phyloP scores from a whole-genome alignment of 2,888 invertebrate genomes.

The Bimastos eiseni region DNA sequence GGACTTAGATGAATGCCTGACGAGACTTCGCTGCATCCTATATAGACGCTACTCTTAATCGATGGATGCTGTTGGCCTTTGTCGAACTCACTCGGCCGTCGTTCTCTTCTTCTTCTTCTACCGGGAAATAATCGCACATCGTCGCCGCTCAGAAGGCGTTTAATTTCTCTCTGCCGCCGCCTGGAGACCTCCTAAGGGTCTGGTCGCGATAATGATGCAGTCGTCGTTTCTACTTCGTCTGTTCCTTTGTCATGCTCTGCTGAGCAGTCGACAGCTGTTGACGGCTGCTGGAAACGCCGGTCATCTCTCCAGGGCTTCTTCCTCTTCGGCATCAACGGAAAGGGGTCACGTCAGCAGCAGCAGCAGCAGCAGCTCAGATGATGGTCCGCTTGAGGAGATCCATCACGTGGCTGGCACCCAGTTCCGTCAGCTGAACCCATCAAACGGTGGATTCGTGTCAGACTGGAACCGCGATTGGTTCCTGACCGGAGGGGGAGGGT shows the following conservation, averaged over 20 bases:
- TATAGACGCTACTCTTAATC: neutral
- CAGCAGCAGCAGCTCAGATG: neutral
- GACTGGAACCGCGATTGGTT: slow-evolving; percentile 18
- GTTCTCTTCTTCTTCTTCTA: too few relatives aligned
- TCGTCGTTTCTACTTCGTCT: neutral
- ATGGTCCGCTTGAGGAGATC: neutral
- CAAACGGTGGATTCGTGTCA: neutral
- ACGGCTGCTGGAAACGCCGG: neutral
- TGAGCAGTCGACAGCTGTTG: slow-evolving; percentile 8
- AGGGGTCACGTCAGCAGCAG: neutral
- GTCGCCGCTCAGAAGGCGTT: neutral
- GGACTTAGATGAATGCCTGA: neutral
- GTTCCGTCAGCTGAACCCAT: neutral
- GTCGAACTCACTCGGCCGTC: too few relatives aligned
- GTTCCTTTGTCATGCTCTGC: neutral
- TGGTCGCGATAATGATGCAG: neutral
- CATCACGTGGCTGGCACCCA: neutral
- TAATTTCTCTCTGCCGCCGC: neutral
- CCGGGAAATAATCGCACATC: neutral
- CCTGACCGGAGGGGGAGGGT: neutral
- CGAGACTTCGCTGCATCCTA: neutral
- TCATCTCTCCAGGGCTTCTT: neutral
- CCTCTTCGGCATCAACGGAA: neutral
- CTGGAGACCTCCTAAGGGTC: neutral
- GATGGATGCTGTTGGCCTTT: neutral